These are phyloP conservation scores for Limnothrissa miodon DNA, from an alignment of 2,113 vertebrate species.

Conservation along the genomic window DNA sequence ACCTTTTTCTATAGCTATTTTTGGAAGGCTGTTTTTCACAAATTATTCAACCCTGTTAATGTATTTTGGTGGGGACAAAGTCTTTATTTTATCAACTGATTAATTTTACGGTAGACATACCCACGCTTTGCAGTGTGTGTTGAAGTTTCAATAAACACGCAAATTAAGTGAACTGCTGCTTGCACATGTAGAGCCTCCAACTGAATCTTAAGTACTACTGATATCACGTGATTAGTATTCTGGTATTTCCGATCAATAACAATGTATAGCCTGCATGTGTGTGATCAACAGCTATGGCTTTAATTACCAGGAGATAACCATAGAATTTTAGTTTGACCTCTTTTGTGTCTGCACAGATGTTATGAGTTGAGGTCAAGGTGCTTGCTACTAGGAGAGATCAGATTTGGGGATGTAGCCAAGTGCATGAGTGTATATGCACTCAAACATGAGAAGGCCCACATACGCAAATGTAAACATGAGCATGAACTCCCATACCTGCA, in stretches of 20 bases:
- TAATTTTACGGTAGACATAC: neutral
- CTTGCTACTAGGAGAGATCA: neutral
- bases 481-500: neutral
- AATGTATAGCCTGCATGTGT: neutral
- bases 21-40: no score
- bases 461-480: neutral
- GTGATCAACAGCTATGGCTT: neutral
- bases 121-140: neutral
- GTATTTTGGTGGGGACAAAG: neutral
- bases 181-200: neutral
- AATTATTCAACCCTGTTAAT: no score
- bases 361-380: neutral
- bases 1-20: neutral
- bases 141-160: neutral
- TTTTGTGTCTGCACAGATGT: neutral
- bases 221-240: neutral
- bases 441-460: neutral
- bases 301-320: neutral
- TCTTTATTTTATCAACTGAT: neutral
- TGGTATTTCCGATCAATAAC: constrained; percentile 23
- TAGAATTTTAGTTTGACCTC: neutral
- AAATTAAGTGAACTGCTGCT: neutral
- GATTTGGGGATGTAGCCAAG: neutral
- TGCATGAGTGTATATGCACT: neutral
- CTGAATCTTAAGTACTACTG: neutral